A percentile compares a stretch with the other conserved stretches of the same genome.
phyloP scores from a whole-genome alignment of 1,140 invertebrate species.

The Uloborus diversus region DNA sequence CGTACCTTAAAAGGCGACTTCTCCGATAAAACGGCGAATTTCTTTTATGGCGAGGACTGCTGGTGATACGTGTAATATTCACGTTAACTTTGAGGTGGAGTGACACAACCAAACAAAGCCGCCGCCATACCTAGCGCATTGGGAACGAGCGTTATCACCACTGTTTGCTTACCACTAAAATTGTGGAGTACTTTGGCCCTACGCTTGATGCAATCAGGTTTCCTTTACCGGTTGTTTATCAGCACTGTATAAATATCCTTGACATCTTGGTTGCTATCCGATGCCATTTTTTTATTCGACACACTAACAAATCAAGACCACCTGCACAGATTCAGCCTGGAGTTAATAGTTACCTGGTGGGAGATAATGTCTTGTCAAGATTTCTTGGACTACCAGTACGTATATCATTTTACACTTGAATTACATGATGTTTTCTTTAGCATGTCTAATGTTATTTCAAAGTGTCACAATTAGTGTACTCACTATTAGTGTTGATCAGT shows the following conservation, averaged over 20 bases:
- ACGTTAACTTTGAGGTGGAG: constrained; percentile 32
- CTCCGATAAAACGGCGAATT: constrained; percentile 22
- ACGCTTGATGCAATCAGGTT: constrained; percentile 27
- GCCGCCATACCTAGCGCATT: constrained; percentile 7
- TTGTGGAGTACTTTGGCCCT: constrained; percentile 28
- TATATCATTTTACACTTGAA: too few relatives aligned
- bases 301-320: too few relatives aligned
- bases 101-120: constrained; percentile 27
- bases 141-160: constrained; percentile 25
- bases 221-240: constrained; percentile 33
- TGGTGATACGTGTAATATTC: constrained; percentile 13
- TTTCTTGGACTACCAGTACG: too few relatives aligned
- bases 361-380: too few relatives aligned
- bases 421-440: too few relatives aligned
- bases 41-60: constrained; percentile 24
- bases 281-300: too few relatives aligned
- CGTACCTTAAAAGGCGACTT: constrained; percentile 24
- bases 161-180: constrained; percentile 44
- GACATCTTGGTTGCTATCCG: not conserved
- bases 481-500: too few relatives aligned
- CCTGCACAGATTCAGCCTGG: too few relatives aligned
- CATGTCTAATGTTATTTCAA: too few relatives aligned
- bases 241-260: constrained; percentile 29
- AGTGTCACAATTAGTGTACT: too few relatives aligned
- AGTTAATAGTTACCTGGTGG: too few relatives aligned